Evolutionary conservation across 37 sponge, comb jelly and placozoan species (phyloP).

Genomic region (Diacarnus erythraeanus): DNA sequence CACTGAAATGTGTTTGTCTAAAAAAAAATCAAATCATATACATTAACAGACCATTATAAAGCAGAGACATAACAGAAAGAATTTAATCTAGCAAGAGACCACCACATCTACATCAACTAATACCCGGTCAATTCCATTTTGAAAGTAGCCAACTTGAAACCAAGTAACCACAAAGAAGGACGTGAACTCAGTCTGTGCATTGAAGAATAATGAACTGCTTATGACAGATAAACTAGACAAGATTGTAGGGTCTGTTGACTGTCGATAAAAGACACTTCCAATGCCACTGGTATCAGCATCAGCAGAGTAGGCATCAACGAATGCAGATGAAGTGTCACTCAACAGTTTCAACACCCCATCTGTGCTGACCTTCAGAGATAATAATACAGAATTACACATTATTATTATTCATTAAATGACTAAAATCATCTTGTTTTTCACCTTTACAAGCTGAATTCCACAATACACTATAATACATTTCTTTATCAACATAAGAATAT

Average conservation of each 20-base stretch:
- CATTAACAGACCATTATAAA: neutral
- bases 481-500: no score
- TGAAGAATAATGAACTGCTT: neutral
- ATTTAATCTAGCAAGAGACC: neutral
- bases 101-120: neutral
- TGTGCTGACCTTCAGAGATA: neutral
- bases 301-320: constrained; percentile 17
- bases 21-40: neutral
- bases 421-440: no score
- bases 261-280: constrained; percentile 26
- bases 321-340: neutral
- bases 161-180: constrained; percentile 19
- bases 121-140: constrained; percentile 20
- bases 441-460: no score
- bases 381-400: no score
- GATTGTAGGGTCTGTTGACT: neutral
- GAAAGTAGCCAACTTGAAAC: constrained; percentile 36
- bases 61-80: neutral
- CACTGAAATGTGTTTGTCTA: constrained; percentile 25
- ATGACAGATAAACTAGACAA: neutral
- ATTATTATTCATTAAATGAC: no score
- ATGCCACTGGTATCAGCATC: constrained; percentile 24
- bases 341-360: constrained; percentile 26
- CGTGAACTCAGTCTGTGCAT: neutral
- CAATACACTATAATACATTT: no score